phyloP scores from a whole-genome alignment of 2,888 invertebrate species.

The Andrena fulva region DNA sequence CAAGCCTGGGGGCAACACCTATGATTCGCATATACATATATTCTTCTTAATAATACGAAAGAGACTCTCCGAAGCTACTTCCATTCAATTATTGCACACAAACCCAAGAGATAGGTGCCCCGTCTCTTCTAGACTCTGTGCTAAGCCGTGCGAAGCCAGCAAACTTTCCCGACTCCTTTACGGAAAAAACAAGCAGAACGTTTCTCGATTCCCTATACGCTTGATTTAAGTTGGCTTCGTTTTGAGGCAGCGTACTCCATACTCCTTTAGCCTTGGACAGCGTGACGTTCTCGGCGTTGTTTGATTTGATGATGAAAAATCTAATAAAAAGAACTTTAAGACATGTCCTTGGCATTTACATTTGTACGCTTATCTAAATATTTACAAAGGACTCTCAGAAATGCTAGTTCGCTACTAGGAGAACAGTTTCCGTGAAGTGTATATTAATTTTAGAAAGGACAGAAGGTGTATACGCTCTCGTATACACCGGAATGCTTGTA shows the following conservation, averaged over 20 bases:
- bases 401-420: conserved; percentile 3
- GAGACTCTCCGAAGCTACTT: neutral
- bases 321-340: conserved; percentile 81
- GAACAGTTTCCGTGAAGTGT: neutral
- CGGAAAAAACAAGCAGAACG: conserved; percentile 97
- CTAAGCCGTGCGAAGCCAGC: conserved; percentile 97
- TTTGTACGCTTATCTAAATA: conserved; percentile 43
- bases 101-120: conserved; percentile 96
- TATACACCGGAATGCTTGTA: conserved; percentile 13
- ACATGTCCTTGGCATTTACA: conserved; percentile 57
- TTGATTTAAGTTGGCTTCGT: conserved; percentile 97
- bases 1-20: conserved; percentile 94
- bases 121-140: conserved; percentile 95
- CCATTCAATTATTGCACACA: conserved; percentile 15
- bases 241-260: conserved; percentile 99
- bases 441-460: neutral
- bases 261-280: conserved; percentile 97
- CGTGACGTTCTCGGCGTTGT: conserved; percentile 98
- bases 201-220: conserved; percentile 97
- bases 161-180: conserved; percentile 98
- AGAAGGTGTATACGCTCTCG: neutral
- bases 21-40: conserved; percentile 42
- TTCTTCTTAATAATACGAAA: conserved; percentile 15
- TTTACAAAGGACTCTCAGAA: conserved; percentile 9
- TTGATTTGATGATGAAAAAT: conserved; percentile 98